Evolutionary conservation across 2,888 invertebrate species (phyloP), one percentile per base, ranked within the genome.

Genomic region (Portevinia maculata): DNA sequence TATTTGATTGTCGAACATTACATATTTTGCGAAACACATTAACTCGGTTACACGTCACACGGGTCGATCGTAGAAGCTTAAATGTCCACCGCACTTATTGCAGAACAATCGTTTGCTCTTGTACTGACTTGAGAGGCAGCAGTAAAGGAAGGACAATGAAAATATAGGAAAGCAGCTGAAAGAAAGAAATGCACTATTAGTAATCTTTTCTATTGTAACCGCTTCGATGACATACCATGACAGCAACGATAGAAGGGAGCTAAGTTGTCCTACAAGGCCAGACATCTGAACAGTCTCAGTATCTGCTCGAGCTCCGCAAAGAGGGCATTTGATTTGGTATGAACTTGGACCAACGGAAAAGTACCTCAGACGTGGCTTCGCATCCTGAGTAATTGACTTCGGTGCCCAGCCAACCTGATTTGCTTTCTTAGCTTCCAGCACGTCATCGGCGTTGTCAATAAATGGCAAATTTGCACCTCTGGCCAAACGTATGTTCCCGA

Each of bases 91-190:
- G 79, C 90, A 90, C 69, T 87, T 88, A 81, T 87, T 87, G 87
- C 90, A 90, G 76, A 89, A 90, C 81, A 88, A 74, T 13, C 90
- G 87, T 60, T 88, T 89, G 71, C 87, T 88, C 84, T 88, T 88
- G 13, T 88, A 85, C 3, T 88, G 88, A 57, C 87, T 88, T 85
- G 89, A 89, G 19, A 89, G 86, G 41, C 89, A 89, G 32, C 87
- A 79, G 76, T 88, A 90, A 8, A 89, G 86, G 48, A 87, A 88
- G 41, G 87, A 88, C 74, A 89, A 85, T 1, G 89, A 87, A 73
- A 89, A 90, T 64, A 90, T 88, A 64, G 90, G 90, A 67, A 90
- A 89, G 69, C 89, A 90, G 53, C 90, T 90, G 85, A 1, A 86
- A 70, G 24, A 7, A 32, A 39, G 37, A 41, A 13, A 13, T 44